Percentiles rank a stretch among this genome's conserved stretches.
These are phyloP conservation scores for Cotesia chilonis DNA, from an alignment of 1,140 invertebrate species.

Conservation along the genomic window DNA sequence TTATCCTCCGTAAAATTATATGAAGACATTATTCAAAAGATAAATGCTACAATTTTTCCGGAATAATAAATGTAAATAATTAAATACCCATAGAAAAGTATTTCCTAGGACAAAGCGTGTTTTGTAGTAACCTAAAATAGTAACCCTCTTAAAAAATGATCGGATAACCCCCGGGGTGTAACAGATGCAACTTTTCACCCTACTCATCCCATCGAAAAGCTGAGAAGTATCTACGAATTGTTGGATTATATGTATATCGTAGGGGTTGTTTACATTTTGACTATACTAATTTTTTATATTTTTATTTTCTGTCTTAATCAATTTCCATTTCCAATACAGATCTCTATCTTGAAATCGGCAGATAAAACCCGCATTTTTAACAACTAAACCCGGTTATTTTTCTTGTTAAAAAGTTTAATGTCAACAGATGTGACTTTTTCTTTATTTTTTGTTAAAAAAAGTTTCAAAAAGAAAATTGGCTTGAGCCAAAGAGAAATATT, in stretches of 20 bases:
- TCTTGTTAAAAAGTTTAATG: too few relatives aligned
- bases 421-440: too few relatives aligned
- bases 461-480: too few relatives aligned
- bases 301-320: not conserved
- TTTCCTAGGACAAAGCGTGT: not conserved
- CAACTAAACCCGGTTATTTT: too few relatives aligned
- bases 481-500: too few relatives aligned
- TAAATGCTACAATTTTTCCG: too few relatives aligned
- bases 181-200: conserved; percentile 48
- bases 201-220: not conserved
- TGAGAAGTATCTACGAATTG: not conserved
- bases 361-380: conserved; percentile 17
- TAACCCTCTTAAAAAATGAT: conserved; percentile 51
- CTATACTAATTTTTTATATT: not conserved
- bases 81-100: not conserved
- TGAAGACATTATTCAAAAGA: too few relatives aligned
- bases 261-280: not conserved
- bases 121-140: conserved; percentile 2
- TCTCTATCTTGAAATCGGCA: conserved; percentile 1
- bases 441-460: too few relatives aligned
- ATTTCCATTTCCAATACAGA: conserved; percentile 27
- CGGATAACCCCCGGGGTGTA: conserved; percentile 44
- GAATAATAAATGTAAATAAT: conserved; percentile 3
- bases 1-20: too few relatives aligned
- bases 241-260: not conserved